Base-by-base conservation (phyloP, 2,888 invertebrate species). In the Norana najaformis region DNA sequence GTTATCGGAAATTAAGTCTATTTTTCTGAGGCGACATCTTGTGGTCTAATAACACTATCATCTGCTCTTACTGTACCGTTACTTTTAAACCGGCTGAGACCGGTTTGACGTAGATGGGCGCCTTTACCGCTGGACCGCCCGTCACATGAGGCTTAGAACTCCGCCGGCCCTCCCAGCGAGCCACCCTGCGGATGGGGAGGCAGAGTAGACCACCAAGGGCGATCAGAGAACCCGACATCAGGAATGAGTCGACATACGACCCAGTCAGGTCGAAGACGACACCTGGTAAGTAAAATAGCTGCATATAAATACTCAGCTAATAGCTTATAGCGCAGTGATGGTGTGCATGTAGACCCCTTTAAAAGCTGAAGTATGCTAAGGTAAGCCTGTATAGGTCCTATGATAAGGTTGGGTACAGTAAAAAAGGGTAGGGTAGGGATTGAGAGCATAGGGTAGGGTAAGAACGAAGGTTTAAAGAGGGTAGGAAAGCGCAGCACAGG, bases 231-330 rank as follows among this genome's bases (percentile, higher is more conserved):
- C 90, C 92, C 14, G 90, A 88, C 36, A 90, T 53, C 85, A 91
- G 35, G 90, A 92, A 92, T 11, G 92, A 90, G 47, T 90, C 88
- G 23, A 83, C 85, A 90, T 91, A 92, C 36, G 90, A 41, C 30
- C 88, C 88, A 88, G 88, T 88, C 39, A 30, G 39, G n/a, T 88
- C 88, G 11, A 88, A n/a, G 36, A 88, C 41, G 39, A 38, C 23
- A 39, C 88, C 88, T 88, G 41, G 34, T n/a, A 37, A 88, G 14
- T 6, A 35, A 88, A 88, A 88, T 35, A 39, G 35, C 30, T 35
- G 23, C 11, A 36, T 88, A 8, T 39, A 30, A 47, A 88, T 34
- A 88, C 34, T 88, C 37, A 39, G 11, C 34, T 47, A 8, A 47
- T 88, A 34, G 36, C 88, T 85, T n/a, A 13, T 69, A 69, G n/a